Evolutionary conservation across 1,140 invertebrate species (phyloP).

Genomic region (Choristoneura fumiferana): DNA sequence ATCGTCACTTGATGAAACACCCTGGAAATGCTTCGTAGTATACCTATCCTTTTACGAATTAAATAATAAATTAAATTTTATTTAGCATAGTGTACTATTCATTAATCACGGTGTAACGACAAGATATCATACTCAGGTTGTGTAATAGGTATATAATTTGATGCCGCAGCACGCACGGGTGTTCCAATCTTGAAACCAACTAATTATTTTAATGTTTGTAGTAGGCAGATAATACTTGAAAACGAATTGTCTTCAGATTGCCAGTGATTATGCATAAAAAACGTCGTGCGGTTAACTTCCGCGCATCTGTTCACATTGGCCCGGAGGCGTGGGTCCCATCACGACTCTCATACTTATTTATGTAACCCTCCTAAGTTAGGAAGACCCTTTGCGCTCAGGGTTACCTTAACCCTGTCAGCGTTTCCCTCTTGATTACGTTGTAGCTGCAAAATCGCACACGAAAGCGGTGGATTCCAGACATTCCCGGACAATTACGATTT

Average conservation of each 20-base stretch:
- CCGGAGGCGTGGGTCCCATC: slow-evolving; percentile 45
- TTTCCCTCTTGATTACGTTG: slow-evolving; percentile 43
- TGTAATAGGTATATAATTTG: no score
- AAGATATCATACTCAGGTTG: no score
- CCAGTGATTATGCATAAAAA: slow-evolving; percentile 40
- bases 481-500: slow-evolving; percentile 58
- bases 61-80: no score
- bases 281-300: slow-evolving; percentile 44
- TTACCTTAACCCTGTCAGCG: slow-evolving; percentile 25
- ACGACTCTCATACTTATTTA: slow-evolving; percentile 56
- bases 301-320: slow-evolving; percentile 52
- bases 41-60: no score
- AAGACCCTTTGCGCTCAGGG: slow-evolving; percentile 27
- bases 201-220: slow-evolving; percentile 26
- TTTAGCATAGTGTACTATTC: no score
- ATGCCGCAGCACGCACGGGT: background rate
- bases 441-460: slow-evolving; percentile 49
- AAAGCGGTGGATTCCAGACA: slow-evolving; percentile 48
- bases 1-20: no score
- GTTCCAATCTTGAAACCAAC: slow-evolving; percentile 1
- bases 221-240: slow-evolving; percentile 24
- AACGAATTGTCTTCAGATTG: slow-evolving; percentile 26
- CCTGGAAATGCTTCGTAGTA: no score
- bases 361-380: slow-evolving; percentile 38
- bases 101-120: no score